Base-by-base conservation (phyloP, 2,888 invertebrate species). In the Furcula furcula region DNA sequence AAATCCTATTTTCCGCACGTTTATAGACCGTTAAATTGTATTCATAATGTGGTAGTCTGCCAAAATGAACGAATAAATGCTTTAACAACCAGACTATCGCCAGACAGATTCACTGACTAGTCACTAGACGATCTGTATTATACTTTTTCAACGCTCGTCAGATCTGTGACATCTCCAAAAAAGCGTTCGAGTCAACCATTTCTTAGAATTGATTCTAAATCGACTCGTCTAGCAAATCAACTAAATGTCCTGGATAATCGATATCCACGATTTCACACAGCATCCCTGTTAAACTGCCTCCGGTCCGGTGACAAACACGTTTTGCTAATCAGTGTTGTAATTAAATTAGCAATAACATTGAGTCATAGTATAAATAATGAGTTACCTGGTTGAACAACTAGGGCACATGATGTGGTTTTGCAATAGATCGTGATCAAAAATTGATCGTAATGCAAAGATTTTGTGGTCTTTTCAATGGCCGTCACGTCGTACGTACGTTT, bases 371-470 rank as follows among this genome's bases (percentile, higher is more conserved):
- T 34, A 40, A 29, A 36, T 29, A 42, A 25, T 40, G 36, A 39
- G 11, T 34, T 38, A 42, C 23, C 53, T 59, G 46, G 43, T 16
- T 61, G 61, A 42, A 34, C 46, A 63, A 57, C 55, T 49, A 42
- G 50, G 45, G 35, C 35, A 39, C 27, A 32, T 42, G 29, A 22
- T 5, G 22, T 22, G 22, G 11, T 58, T 62, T 39, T 47, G 42
- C 38, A 40, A 49, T 16, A 21, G 27, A 23, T 33, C 32, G 49
- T 45, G 35, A 37, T 40, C 26, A 26, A 9, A 38, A 28, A 26
- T 30, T 26, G 28, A 32, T 26, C 9, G 2, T 14, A 26, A 26
- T 26, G n/a, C n/a, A 14, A 14, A 26, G 13, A 26, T 7, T 1
- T 3, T 7, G 26, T 14, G 23, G 1, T 12, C 12, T 23, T 23